phyloP scores from a whole-genome alignment of 2,113 vertebrate species.

The Ia io region DNA sequence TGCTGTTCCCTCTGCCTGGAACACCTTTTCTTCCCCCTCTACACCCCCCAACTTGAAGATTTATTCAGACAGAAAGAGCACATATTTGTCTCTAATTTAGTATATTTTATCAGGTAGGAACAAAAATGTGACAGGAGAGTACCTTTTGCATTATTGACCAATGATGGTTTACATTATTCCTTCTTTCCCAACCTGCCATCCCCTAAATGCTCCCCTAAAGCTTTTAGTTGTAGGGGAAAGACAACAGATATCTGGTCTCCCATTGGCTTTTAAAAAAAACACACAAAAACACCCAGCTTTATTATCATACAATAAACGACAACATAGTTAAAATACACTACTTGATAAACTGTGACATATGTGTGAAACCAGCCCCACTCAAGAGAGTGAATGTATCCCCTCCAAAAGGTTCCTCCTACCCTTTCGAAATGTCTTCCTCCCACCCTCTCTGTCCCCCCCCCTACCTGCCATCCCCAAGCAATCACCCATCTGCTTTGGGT shows the following conservation, averaged over 20 bases:
- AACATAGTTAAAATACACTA: background rate
- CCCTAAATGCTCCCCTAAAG: background rate
- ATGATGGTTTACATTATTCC: background rate
- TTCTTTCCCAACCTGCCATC: background rate
- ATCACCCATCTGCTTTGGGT: background rate
- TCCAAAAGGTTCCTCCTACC: too few species aligned
- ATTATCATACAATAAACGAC: background rate
- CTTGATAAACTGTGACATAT: background rate
- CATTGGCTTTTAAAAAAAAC: background rate
- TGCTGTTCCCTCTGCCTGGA: background rate
- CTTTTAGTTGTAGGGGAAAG: background rate
- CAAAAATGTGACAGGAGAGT: background rate
- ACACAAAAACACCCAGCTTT: background rate
- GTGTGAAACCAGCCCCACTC: background rate
- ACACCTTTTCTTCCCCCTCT: background rate
- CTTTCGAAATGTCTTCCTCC: background rate
- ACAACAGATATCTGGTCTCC: background rate
- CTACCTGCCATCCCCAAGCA: background rate
- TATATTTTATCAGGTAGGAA: background rate
- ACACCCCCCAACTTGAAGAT: background rate
- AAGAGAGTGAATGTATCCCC: background rate
- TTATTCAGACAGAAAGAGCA: background rate
- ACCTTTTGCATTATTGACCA: background rate
- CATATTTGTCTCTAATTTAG: background rate
- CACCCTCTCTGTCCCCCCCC: background rate